Conservation (phyloP, 1,140 invertebrate genomes). For the Drosophila ercepeae region DNA sequence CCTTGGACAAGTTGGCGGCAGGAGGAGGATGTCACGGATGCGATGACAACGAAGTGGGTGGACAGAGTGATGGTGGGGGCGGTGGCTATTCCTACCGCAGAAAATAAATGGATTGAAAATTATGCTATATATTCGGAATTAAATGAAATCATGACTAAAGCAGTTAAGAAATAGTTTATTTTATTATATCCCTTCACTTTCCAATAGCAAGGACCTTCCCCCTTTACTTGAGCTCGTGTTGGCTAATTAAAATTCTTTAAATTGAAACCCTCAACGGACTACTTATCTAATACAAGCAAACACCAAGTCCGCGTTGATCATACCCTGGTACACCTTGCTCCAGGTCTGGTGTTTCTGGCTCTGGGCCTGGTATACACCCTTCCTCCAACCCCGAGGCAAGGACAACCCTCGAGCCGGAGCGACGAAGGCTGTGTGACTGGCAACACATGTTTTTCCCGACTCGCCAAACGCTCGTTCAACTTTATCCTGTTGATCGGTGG, state of each 20-base stretch:
- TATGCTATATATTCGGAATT: too few relatives aligned
- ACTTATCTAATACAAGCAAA: conserved; percentile 71
- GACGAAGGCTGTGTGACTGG: conserved; percentile 79
- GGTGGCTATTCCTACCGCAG: conserved; percentile 58
- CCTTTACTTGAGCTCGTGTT: neutral
- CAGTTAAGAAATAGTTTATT: too few relatives aligned
- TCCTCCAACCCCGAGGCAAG: neutral
- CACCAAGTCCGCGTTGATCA: conserved; percentile 67
- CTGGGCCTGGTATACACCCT: neutral
- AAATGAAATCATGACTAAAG: neutral
- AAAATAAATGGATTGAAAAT: conserved; percentile 18
- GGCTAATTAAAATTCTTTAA: conserved; percentile 38
- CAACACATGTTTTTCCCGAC: conserved; percentile 79
- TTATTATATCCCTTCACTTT: neutral
- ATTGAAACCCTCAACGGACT: conserved; percentile 32
- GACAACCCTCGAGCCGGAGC: conserved; percentile 25
- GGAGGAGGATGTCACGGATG: conserved; percentile 85
- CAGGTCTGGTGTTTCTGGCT: conserved; percentile 21
- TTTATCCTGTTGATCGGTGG: conserved; percentile 74
- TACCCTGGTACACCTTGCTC: conserved; percentile 42
- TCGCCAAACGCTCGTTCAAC: conserved; percentile 38
- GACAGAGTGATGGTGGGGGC: conserved; percentile 59
- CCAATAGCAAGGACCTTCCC: too few relatives aligned
- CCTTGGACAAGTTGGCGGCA: conserved; percentile 90
- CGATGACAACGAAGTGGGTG: conserved; percentile 84